phyloP scores from a whole-genome alignment of 37 sponge, comb jelly and placozoan species.

The Beroe forskalii region DNA sequence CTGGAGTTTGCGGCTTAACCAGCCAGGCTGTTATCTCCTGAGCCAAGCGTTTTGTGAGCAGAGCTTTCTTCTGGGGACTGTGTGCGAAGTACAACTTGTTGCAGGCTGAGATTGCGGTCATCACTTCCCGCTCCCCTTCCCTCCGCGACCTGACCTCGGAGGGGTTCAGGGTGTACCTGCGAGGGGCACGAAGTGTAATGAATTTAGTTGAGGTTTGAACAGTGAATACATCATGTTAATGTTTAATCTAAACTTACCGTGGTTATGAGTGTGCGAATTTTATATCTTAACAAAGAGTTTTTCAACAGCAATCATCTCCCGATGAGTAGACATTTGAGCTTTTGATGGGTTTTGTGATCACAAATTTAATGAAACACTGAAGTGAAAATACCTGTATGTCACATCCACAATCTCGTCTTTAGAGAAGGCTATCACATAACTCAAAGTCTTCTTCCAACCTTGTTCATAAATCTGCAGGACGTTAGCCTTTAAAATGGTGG shows the following conservation, averaged over 20 bases:
- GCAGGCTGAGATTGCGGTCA: neutral
- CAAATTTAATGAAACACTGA: too few species aligned
- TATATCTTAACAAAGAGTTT: too few species aligned
- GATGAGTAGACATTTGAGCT: too few species aligned
- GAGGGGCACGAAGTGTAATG: too few species aligned
- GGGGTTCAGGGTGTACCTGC: conserved; percentile 65
- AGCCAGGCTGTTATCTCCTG: conserved; percentile 26
- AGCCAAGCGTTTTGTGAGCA: conserved; percentile 31
- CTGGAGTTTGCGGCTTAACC: neutral
- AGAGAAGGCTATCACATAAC: conserved; percentile 65
- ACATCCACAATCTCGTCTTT: conserved; percentile 67
- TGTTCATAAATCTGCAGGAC: conserved; percentile 66
- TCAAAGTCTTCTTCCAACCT: conserved; percentile 67
- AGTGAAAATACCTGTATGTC: conserved; percentile 67
- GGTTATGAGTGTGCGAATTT: too few species aligned
- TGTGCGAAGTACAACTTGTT: conserved; percentile 12
- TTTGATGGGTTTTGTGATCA: too few species aligned
- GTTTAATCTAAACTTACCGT: too few species aligned
- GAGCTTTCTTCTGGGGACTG: neutral
- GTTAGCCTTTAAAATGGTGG: too few species aligned
- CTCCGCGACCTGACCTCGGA: conserved; percentile 59
- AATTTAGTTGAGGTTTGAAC: too few species aligned
- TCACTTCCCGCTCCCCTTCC: neutral
- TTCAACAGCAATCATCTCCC: too few species aligned
- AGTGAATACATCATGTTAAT: too few species aligned